Base-by-base conservation (phyloP, 2,888 invertebrate species). In the Heliconius ethilla region DNA sequence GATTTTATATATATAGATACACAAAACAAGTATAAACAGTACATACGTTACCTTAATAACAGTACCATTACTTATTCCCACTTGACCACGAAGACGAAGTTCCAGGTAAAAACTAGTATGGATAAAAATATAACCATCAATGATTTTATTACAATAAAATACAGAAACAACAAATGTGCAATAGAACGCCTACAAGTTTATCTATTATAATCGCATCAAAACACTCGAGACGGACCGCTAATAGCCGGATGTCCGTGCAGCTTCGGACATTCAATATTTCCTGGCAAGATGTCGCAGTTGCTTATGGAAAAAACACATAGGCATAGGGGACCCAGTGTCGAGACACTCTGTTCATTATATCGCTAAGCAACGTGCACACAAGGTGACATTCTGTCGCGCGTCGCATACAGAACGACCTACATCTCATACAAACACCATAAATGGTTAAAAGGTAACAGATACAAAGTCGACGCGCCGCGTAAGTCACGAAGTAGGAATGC, bases 401-500 rank as follows among this genome's bases (percentile, higher is more conserved):
- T 22, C 27, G 80, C 82, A 81, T 82, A 80, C 76, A 77, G 77
- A 81, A 73, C 78, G 82, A 82, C 82, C 82, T 79, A 81, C 81
- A 80, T 82, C 81, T 70, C 80, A 75, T 75, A 76, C 40, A n/a
- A 76, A 65, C 70, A 59, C 84, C 84, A 80, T 82, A 83, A 81
- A 83, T 81, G 84, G 84, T 76, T 76, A 80, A 83, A 80, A 80
- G 66, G 59, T 75, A 51, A 51, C 80, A 79, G 78, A 78, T 77
- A 75, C 80, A 79, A 81, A 79, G 80, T 79, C 67, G 80, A 77
- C 69, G 81, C n/a, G 59, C n/a, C n/a, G n/a, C 59, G 84, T 87
- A 88, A 90, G 89, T 87, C 88, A 86, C 86, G 84, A 84, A 89
- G 88, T 84, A 83, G 87, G 87, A 87, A 86, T 85, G 85, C 84